A percentile compares a stretch with the other conserved stretches of the same genome.
phyloP scores from a whole-genome alignment of 2,888 invertebrate genomes.

The Germaria angustata region DNA sequence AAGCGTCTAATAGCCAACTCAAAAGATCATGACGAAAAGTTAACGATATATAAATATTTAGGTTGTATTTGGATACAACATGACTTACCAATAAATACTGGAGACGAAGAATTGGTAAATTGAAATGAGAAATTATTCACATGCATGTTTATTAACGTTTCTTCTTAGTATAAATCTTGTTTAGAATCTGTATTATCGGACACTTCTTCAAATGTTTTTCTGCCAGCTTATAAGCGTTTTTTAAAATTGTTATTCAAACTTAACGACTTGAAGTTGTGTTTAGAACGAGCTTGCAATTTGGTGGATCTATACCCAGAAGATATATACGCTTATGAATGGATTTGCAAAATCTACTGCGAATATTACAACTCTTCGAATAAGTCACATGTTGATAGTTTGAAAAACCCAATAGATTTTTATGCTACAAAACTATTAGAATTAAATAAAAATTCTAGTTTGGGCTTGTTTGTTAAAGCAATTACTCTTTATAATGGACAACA shows the following conservation, averaged over 20 bases:
- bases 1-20: slow-evolving; percentile 62
- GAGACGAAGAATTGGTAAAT: slow-evolving; percentile 72
- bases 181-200: slow-evolving; percentile 71
- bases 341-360: slow-evolving; percentile 83
- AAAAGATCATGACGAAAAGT: slow-evolving; percentile 59
- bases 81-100: slow-evolving; percentile 65
- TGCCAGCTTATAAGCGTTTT: slow-evolving; percentile 74
- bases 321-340: slow-evolving; percentile 82
- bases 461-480: slow-evolving; percentile 83
- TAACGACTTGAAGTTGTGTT: slow-evolving; percentile 79
- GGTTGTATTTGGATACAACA: slow-evolving; percentile 73
- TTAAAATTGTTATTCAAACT: slow-evolving; percentile 76
- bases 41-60: slow-evolving; percentile 71
- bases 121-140: background rate
- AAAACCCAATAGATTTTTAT: slow-evolving; percentile 80
- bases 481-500: slow-evolving; percentile 81
- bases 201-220: slow-evolving; percentile 62
- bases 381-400: slow-evolving; percentile 68
- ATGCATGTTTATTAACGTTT: background rate
- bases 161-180: slow-evolving; percentile 73
- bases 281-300: slow-evolving; percentile 81
- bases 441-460: slow-evolving; percentile 83
- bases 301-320: slow-evolving; percentile 80
- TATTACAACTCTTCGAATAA: slow-evolving; percentile 68
- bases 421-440: slow-evolving; percentile 81